Evolutionary conservation across 37 sponge, comb jelly and placozoan genomes (phyloP).

Genomic region (Hexactinellida sp.): DNA sequence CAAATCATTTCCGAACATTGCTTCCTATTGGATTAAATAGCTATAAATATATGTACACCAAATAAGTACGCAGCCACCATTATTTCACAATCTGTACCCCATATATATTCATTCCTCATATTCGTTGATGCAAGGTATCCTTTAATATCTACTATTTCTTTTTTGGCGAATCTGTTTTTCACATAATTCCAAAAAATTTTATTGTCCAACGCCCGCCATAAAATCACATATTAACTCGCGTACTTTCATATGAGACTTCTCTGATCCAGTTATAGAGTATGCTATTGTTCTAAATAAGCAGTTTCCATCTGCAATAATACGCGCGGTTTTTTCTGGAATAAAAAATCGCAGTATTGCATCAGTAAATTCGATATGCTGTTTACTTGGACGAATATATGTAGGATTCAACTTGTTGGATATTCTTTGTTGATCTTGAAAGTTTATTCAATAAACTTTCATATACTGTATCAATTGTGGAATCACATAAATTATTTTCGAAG

Average conservation of each 20-base stretch:
- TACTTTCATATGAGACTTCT: neutral
- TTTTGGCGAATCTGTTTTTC: neutral
- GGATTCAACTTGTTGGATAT: neutral
- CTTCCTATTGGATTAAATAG: neutral
- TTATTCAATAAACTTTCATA: too few species aligned
- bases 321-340: neutral
- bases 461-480: too few species aligned
- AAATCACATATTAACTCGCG: neutral
- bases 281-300: neutral
- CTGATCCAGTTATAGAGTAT: neutral
- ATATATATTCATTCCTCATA: neutral
- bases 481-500: too few species aligned
- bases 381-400: neutral
- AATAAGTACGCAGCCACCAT: neutral
- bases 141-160: neutral
- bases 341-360: neutral
- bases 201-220: neutral
- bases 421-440: too few species aligned
- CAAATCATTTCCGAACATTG: neutral
- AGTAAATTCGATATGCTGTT: neutral
- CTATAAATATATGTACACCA: neutral
- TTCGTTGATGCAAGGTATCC: neutral
- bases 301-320: neutral
- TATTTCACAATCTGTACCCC: conserved; percentile 16
- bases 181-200: neutral